Evolutionary conservation across 2,888 invertebrate species (phyloP), one percentile per base, ranked within the genome.

Genomic region (Ypsolopha sequella): DNA sequence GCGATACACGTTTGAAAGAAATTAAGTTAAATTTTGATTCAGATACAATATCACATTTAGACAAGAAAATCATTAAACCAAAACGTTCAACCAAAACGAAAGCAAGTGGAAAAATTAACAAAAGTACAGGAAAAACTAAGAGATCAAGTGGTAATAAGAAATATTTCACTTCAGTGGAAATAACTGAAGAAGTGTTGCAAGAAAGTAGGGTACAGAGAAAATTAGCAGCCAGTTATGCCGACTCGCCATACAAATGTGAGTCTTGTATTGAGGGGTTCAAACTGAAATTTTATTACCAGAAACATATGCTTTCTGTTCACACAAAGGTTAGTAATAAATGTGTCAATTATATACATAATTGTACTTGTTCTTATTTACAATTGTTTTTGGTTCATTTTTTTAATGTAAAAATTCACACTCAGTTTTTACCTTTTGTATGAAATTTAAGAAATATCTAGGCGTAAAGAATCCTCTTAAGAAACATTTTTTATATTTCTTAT

Each of bases 241-340:
- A 56, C 39, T 60, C 62, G 0, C n/a, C 41, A 1, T 64, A 57
- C 54, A 74, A 72, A 61, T 79, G 80, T 66, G 62, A 69, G 2
- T 61, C 58, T 34, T 79, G 80, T 65, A 48, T 70, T 7, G 53
- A 62, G 53, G 56, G 13, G 0, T 76, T 69, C 62, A 56, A 58
- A 10, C 60, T 47, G 53, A 51, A 63, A 48, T 56, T 49, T 41
- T 60, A 61, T 11, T 61, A 72, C 47, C 56, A 63, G 2, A 51
- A 36, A 4, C 80, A 80, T 59, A 60, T 66, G 50, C 38, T 51
- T 13, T 55, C 50, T 7, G 53, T 64, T 6, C 77, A 80, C 63
- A 49, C 47, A 1, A 53, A 69, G 66, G 79, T 77, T 53, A 60
- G 58, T 50, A 14, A 35, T n/a, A 43, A n/a, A 36, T 10, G 9